Base-by-base conservation (phyloP, 2,888 invertebrate species). In the Lobophora halterata region DNA sequence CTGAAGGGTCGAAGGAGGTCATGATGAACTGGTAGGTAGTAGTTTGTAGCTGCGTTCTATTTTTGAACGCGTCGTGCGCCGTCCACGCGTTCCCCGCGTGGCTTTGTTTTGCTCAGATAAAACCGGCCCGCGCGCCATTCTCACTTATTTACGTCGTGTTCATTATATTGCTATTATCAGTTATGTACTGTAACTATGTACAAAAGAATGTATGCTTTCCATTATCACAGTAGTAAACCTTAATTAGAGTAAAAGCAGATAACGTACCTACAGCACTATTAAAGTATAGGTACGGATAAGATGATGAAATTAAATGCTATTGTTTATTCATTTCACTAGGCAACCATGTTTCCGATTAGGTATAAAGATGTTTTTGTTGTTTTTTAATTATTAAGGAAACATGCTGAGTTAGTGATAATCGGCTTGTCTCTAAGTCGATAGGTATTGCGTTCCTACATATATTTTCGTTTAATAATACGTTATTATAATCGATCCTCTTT, bases 81-180 rank as follows among this genome's bases (percentile, higher is more conserved):
- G 45, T 65, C 70, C 83, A 85, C 83, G 86, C 85, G 79, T 52
- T 29, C 36, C 12, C 64, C 79, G 73, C 85, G 80, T 86, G 86
- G 66, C 67, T 52, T 75, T 86, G 85, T 86, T 86, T 83, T 85
- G 83, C 68, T 78, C 69, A 62, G 73, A 75, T 71, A 66, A 53
- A 41, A 46, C 52, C 57, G 52, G 60, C 60, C n/a, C 57, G 63
- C 62, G 41, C 60, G 62, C 30, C 56, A 50, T 60, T 54, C 62
- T 52, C 79, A 79, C 71, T 70, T 79, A 74, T 71, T 66, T 69
- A 70, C 70, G 61, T 58, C 79, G 82, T 80, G 79, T 62, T 58
- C 58, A 58, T 65, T 69, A 69, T 64, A 70, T 71, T 69, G 63
- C 66, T 61, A 58, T 55, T 55, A 45, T 70, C 74, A 72, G 68